These are phyloP conservation scores for Vanessa atalanta DNA, from an alignment of 1,140 invertebrate species.

Conservation along the genomic window DNA sequence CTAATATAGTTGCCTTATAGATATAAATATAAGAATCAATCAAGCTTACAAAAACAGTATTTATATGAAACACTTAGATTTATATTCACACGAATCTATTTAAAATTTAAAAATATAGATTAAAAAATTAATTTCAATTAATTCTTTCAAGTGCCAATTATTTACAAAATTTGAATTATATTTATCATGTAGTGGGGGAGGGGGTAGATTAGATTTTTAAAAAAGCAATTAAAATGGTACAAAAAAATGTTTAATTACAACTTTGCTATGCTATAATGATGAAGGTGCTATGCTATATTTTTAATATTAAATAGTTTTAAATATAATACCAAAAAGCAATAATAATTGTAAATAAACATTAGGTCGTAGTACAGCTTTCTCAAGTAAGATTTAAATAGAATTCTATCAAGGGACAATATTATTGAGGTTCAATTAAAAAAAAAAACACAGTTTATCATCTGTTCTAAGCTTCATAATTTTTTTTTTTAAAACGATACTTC, in stretches of 20 bases:
- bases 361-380: background rate
- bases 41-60: background rate
- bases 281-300: slow-evolving; percentile 30
- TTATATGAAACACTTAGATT: too few relatives aligned
- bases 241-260: slow-evolving; percentile 25
- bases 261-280: slow-evolving; percentile 12
- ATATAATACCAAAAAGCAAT: slow-evolving; percentile 22
- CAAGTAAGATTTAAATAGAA: background rate
- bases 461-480: too few relatives aligned
- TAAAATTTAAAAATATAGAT: too few relatives aligned
- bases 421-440: background rate
- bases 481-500: too few relatives aligned
- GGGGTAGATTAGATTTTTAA: slow-evolving; percentile 26
- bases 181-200: background rate
- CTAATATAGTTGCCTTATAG: slow-evolving; percentile 1
- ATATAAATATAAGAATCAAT: background rate
- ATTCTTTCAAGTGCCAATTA: slow-evolving; percentile 24
- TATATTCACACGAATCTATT: too few relatives aligned
- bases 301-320: slow-evolving; percentile 13
- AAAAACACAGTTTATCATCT: background rate
- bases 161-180: slow-evolving; percentile 6
- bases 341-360: slow-evolving; percentile 4
- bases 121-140: background rate
- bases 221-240: slow-evolving; percentile 21
- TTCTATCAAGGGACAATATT: background rate